A percentile compares a stretch with the other conserved stretches of the same genome.
These are phyloP conservation scores for Sander vitreus DNA, from an alignment of 2,113 vertebrate genomes.

Conservation along the genomic window DNA sequence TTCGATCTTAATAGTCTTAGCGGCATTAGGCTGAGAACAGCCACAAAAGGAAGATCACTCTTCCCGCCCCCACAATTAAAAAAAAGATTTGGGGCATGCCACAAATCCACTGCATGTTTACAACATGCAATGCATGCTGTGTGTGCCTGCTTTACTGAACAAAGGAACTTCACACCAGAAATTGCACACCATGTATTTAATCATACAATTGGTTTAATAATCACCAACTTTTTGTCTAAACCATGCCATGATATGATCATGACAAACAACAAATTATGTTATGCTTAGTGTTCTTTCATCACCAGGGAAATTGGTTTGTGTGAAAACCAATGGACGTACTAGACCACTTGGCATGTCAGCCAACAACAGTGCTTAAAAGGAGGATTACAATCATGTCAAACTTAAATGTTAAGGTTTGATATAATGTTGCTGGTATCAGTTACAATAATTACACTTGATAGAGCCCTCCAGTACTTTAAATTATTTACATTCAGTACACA, in stretches of 20 bases:
- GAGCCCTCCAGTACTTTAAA: not conserved
- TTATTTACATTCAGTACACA: not conserved
- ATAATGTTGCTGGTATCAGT: too few relatives aligned
- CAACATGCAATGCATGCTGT: slow-evolving; percentile 61
- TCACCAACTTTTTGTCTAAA: not conserved
- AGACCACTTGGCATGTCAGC: not conserved
- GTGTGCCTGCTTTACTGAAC: slow-evolving; percentile 34
- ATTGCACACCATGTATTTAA: not conserved
- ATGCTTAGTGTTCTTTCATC: not conserved
- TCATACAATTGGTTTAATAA: not conserved
- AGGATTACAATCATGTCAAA: not conserved
- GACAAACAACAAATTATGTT: not conserved
- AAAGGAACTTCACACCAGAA: slow-evolving; percentile 35
- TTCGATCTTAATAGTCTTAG: slow-evolving; percentile 79
- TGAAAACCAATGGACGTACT: not conserved
- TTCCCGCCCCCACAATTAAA: slow-evolving; percentile 76
- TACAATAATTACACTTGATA: not conserved
- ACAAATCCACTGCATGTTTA: slow-evolving; percentile 71
- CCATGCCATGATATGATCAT: not conserved
- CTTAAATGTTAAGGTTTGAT: not conserved
- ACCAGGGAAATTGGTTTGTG: not conserved
- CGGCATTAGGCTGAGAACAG: slow-evolving; percentile 72
- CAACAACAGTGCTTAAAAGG: not conserved
- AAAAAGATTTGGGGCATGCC: slow-evolving; percentile 70
- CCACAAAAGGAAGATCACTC: slow-evolving; percentile 74